Conservation (phyloP, 2,888 invertebrate genomes). For the Candidula unifasciata region DNA sequence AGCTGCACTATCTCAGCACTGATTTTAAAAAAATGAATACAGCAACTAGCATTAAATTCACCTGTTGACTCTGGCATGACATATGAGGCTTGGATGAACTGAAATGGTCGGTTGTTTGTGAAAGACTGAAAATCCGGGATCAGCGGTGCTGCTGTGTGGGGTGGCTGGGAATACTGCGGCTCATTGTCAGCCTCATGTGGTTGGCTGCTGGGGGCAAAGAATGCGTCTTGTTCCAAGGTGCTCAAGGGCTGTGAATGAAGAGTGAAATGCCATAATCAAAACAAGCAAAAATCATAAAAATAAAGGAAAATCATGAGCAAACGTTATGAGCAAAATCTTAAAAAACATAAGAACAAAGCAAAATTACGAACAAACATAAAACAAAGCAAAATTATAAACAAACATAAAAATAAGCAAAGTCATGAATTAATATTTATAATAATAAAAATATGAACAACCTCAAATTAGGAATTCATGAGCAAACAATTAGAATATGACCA, state of each 20-base stretch:
- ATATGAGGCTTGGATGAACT: conserved; percentile 51
- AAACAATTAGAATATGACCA: background rate
- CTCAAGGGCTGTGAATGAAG: conserved; percentile 36
- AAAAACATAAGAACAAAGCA: background rate
- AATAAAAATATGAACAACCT: too few species aligned
- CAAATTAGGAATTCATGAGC: too few species aligned
- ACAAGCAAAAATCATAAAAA: background rate
- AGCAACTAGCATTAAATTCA: background rate
- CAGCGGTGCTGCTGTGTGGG: conserved; percentile 34
- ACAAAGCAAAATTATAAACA: too few species aligned
- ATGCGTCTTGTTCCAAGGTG: conserved; percentile 51
- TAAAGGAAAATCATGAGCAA: background rate
- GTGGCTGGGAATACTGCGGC: conserved; percentile 35
- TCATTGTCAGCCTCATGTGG: conserved; percentile 44
- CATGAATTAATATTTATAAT: too few species aligned
- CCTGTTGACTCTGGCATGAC: conserved; percentile 49
- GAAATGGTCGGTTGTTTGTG: conserved; percentile 51
- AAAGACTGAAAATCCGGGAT: conserved; percentile 50
- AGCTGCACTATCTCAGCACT: too few species aligned
- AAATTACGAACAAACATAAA: too few species aligned
- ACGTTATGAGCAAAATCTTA: background rate
- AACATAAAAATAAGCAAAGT: too few species aligned
- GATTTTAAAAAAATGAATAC: background rate
- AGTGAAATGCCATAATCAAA: background rate
- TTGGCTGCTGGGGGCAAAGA: conserved; percentile 49